A percentile compares a stretch with the other conserved stretches of the same genome.
Evolutionary conservation across 2,797 vertebrate species (phyloP).

Genomic region (Aldrovandia affinis): DNA sequence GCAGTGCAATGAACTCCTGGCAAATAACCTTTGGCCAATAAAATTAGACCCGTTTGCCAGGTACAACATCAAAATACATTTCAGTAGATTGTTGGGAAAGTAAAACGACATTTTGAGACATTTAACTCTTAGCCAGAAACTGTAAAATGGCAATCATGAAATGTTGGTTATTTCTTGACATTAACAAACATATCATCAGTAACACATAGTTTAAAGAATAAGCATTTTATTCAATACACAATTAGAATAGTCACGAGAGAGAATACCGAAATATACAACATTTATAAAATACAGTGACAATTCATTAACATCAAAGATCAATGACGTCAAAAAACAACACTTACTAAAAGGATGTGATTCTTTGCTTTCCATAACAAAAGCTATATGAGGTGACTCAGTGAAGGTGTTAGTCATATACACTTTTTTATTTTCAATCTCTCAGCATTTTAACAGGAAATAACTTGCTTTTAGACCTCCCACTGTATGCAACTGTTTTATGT

Average conservation of each 20-base stretch:
- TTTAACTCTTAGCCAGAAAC: too few relatives aligned
- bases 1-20: constrained; percentile 6
- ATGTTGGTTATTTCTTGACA: too few relatives aligned
- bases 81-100: too few relatives aligned
- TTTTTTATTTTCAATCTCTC: too few relatives aligned
- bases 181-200: too few relatives aligned
- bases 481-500: not conserved
- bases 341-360: not conserved
- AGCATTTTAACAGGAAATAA: not conserved
- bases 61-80: not conserved
- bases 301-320: not conserved
- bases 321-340: not conserved
- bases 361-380: not conserved
- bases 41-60: not conserved
- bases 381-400: not conserved
- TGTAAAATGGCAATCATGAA: too few relatives aligned
- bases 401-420: not conserved
- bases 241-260: constrained; percentile 26
- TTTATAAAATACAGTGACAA: not conserved
- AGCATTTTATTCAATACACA: constrained; percentile 56
- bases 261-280: not conserved
- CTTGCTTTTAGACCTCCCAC: not conserved
- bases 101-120: too few relatives aligned
- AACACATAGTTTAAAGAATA: not conserved
- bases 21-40: constrained; percentile 27